Base-by-base conservation (phyloP, 2,888 invertebrate species). In the Lysandra bellargus region DNA sequence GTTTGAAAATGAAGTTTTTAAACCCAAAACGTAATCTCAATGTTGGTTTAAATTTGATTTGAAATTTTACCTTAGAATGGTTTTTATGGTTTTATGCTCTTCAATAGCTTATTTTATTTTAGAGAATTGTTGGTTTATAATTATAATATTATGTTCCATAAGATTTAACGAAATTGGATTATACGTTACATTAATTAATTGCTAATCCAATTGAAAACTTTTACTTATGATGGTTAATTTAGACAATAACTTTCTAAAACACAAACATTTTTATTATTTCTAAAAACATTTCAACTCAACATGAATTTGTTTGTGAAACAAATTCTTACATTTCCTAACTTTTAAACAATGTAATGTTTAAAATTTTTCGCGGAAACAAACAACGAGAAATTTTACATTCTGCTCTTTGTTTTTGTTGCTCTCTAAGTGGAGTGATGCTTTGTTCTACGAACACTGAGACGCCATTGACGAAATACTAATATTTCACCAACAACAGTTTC, bases 391-490 rank as follows among this genome's bases (percentile, higher is more conserved):
- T 76, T 17, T 57, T 17, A 76, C 76, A 57, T 76, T 75, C 9
- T 14, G 14, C 57, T 76, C 57, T 53, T 37, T 76, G 57, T 76
- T 76, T 49, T 76, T 57, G 76, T 33, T 33, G 57, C 44, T 75
- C 44, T 53, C 5, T 76, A 23, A 57, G 76, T 76, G 76, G 30
- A 76, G 76, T 17, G 76, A 76, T 53, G 57, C 76, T 76, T 76
- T 76, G 76, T 76, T 76, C n/a, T 7, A 17, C 53, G 76, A 76
- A 75, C 30, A 53, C 53, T 14, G 53, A 76, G 76, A 57, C 76
- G 57, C 57, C 76, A 76, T 76, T 57, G 76, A 76, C 76, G 5
- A 76, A 33, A 53, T 76, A 76, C 33, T 53, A 76, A 76, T 76
- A 76, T 76, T 76, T 76, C 57, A 76, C 57, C 76, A 53, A 75